Evolutionary conservation across 2,888 invertebrate species (phyloP), one percentile per base, ranked within the genome.

Genomic region (Andrena chrysosceles): DNA sequence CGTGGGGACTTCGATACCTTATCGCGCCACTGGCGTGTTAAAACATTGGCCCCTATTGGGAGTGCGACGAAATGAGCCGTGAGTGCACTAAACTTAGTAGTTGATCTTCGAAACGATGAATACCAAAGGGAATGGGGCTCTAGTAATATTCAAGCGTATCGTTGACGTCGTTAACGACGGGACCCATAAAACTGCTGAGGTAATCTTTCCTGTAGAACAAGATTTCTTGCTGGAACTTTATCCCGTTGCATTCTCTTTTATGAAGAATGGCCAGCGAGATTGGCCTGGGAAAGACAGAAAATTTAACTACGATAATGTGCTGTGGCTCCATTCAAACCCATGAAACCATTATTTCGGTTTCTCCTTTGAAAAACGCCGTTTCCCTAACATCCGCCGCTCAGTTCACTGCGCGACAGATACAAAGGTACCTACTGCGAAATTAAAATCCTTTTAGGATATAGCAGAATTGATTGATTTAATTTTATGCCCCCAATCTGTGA

Each of bases 71-170:
- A 52, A 77, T 42, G 66, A 62, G 13, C 52, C 60, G 67, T 13
- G 66, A 42, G 60, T 31, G 29, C 59, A 76, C 63, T 69, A 75
- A 79, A 79, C 66, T 63, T 16, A 10, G 23, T 63, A 69, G 64
- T 42, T 49, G 79, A 69, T 69, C 70, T 52, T 59, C 64, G 64
- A 49, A 29, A 10, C 35, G 2, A 35, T 33, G 63, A 29, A 49
- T 29, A 10, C 20, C 69, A 20, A 42, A 13, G 10, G 42, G 35
- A 62, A 33, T 13, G 8, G 26, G 42, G 42, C 42, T 42, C 42
- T 5, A 77, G 59, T 75, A 64, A 76, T 79, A 73, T 66, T 42
- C 73, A n/a, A 59, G 49, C 66, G 49, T 60, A 35, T 59, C 77
- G 48, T 59, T 66, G 59, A 73, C 52, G 52, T 60, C 77, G 66